Base-by-base conservation (phyloP, 2,888 invertebrate genomes). In the Phymatocera aterrima region DNA sequence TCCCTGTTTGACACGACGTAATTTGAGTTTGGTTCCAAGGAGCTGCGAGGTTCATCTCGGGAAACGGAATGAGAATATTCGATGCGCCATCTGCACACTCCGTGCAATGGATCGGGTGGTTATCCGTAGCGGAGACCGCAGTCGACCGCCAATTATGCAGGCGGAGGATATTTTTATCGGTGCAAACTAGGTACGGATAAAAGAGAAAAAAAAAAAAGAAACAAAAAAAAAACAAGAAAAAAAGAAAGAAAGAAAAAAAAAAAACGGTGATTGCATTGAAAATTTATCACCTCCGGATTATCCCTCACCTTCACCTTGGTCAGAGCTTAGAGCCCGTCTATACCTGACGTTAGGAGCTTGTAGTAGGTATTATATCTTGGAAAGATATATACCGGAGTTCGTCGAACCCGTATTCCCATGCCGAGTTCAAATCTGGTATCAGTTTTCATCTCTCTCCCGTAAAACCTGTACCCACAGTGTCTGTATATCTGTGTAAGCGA, bases 351-450 rank as follows among this genome's bases (percentile, higher is more conserved):
- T 72, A 28, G 72, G 72, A 31, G 34, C 72, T 51, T 72, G 48
- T 72, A 48, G 48, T n/a, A n/a, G n/a, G n/a, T 21, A 72, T 72
- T 72, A 72, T 72, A 72, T 72, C 72, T 72, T 18, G 48, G 12
- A 72, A 72, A n/a, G n/a, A n/a, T 48, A 72, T 51, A 72, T 72
- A 48, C 48, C 18, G 51, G 48, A 51, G 72, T 72, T 72, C 72
- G 72, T 51, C 72, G 72, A 72, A 72, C 72, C 72, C 48, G 72
- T 72, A 72, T 72, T 72, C 72, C 72, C 72, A 34, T 72, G 72
- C 48, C 51, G 72, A 51, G 72, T 72, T 72, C 34, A 48, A 72
- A 72, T 51, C 72, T 72, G 72, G 72, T 72, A 48, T 72, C 72
- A 72, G 48, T 72, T 48, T 48, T 72, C 72, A 72, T 72, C 72